Conservation (phyloP, 1,140 invertebrate species). For the Dermatophagoides farinae region DNA sequence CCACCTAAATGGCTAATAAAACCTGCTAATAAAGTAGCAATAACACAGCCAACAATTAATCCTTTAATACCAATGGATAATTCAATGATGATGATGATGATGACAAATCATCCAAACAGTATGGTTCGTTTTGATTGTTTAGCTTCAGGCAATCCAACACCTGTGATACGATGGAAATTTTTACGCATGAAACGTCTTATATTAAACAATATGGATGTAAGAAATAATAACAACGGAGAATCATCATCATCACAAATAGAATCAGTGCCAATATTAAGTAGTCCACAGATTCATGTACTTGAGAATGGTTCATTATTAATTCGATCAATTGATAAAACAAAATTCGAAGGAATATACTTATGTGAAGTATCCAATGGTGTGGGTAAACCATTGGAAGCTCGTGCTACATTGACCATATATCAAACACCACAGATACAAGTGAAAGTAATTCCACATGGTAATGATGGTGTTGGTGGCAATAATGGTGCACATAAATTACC, state of each 20-base stretch:
- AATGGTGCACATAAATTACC: neutral
- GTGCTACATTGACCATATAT: conserved; percentile 29
- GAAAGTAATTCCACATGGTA: neutral
- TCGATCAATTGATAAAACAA: conserved; percentile 11
- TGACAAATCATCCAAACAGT: neutral
- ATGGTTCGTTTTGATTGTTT: conserved; percentile 21
- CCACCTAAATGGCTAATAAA: conserved; percentile 20
- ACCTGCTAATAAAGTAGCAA: conserved; percentile 18
- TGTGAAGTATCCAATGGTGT: conserved; percentile 32
- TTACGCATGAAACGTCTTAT: neutral
- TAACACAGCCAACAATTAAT: neutral
- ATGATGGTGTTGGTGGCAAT: neutral
- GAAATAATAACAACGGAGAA: neutral
- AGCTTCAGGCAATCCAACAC: conserved; percentile 21
- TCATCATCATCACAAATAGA: neutral
- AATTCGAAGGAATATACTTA: conserved; percentile 27
- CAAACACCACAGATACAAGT: conserved; percentile 16
- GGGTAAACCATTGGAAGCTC: conserved; percentile 29
- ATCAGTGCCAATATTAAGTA: conserved; percentile 17
- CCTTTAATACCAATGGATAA: neutral
- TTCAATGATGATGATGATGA: neutral
- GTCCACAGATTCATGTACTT: conserved; percentile 21
- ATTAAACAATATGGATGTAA: neutral
- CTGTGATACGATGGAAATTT: conserved; percentile 23
- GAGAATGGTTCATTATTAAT: conserved; percentile 22